These are phyloP conservation scores for Telenomus remus DNA, from an alignment of 1,140 invertebrate genomes.

Conservation along the genomic window DNA sequence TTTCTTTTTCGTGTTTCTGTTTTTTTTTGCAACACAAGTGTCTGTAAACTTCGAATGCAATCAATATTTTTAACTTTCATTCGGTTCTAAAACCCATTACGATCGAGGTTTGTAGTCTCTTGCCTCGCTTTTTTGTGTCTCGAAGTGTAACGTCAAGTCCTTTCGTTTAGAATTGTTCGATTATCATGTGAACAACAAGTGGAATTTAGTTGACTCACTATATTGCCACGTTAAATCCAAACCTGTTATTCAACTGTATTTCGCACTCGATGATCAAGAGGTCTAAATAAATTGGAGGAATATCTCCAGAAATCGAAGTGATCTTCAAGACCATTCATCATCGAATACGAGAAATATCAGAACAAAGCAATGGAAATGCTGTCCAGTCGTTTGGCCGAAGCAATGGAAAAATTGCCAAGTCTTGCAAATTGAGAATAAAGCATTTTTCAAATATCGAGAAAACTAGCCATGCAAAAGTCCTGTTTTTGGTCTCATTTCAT, in stretches of 20 bases:
- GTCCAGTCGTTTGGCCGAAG: slow-evolving; percentile 55
- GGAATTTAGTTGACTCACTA: neutral
- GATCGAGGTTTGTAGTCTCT: slow-evolving; percentile 2
- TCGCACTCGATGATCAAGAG: slow-evolving; percentile 9
- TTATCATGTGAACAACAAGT: neutral
- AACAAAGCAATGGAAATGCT: slow-evolving; percentile 49
- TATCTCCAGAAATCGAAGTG: slow-evolving; percentile 37
- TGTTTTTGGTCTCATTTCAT: slow-evolving; percentile 35
- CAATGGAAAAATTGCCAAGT: slow-evolving; percentile 55
- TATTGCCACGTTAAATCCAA: no score
- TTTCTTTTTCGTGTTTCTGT: slow-evolving; percentile 10
- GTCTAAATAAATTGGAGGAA: slow-evolving; percentile 34
- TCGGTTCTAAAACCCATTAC: neutral
- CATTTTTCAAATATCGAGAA: slow-evolving; percentile 55
- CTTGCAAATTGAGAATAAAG: slow-evolving; percentile 54
- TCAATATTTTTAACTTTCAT: slow-evolving; percentile 27
- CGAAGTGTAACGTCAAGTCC: neutral
- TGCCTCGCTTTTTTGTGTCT: no score
- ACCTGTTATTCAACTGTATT: neutral
- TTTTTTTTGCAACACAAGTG: slow-evolving; percentile 7
- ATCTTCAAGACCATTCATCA: slow-evolving; percentile 55
- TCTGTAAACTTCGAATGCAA: slow-evolving; percentile 37
- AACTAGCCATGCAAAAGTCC: slow-evolving; percentile 51
- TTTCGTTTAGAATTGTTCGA: slow-evolving; percentile 9
- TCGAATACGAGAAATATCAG: slow-evolving; percentile 37